Evolutionary conservation across 2,888 invertebrate species (phyloP).

Genomic region (Agapostemon virescens): DNA sequence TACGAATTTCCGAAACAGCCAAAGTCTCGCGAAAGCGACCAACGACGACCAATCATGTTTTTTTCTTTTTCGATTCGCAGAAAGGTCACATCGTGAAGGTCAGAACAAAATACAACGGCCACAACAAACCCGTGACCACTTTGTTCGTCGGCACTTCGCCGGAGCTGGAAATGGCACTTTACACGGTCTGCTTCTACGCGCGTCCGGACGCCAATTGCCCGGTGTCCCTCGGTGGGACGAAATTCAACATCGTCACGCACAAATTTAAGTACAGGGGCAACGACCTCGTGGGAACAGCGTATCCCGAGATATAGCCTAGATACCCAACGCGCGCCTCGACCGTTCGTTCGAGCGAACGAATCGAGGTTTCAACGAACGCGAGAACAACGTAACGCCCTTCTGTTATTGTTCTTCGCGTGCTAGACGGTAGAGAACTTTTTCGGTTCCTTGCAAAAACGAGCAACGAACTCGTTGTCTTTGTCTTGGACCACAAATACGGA

Average conservation of each 20-base stretch:
- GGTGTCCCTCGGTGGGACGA: slow-evolving; percentile 86
- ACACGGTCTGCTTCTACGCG: slow-evolving; percentile 91
- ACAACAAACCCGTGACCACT: slow-evolving; percentile 89
- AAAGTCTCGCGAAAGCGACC: not conserved
- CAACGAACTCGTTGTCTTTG: not conserved
- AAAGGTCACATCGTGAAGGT: slow-evolving; percentile 89
- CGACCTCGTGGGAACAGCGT: slow-evolving; percentile 90
- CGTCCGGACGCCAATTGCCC: slow-evolving; percentile 89
- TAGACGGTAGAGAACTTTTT: not conserved
- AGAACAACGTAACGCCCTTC: not conserved
- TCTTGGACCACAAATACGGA: not conserved
- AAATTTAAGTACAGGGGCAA: slow-evolving; percentile 89
- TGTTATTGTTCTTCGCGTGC: not conserved
- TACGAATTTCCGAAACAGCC: no score
- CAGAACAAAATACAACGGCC: slow-evolving; percentile 86
- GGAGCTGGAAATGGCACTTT: slow-evolving; percentile 94
- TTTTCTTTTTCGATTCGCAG: slow-evolving; percentile 83
- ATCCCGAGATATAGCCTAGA: slow-evolving; percentile 85
- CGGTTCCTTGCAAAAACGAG: not conserved
- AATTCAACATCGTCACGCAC: slow-evolving; percentile 88
- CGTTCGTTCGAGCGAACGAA: not conserved
- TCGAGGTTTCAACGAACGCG: not conserved
- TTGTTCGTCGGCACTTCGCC: slow-evolving; percentile 94
- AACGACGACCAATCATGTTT: no score
- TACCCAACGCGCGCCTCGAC: not conserved